phyloP scores from a whole-genome alignment of 2,113 vertebrate species.

The Myotis yumanensis region DNA sequence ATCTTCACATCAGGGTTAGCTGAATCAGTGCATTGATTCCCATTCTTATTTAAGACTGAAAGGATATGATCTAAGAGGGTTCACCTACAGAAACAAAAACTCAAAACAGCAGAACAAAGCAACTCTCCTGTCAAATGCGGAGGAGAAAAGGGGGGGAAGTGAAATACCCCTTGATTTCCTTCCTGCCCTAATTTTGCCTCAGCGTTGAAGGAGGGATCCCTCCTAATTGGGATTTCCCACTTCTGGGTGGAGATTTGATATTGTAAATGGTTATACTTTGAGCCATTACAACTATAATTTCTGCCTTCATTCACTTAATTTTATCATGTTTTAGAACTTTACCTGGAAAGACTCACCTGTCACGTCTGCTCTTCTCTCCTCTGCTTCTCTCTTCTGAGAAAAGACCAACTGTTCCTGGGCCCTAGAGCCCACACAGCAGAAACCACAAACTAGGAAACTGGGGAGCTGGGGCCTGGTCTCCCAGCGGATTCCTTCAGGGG shows the following conservation, averaged over 20 bases:
- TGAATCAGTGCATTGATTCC: not conserved
- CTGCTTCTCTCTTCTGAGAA: not conserved
- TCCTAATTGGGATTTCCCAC: not conserved
- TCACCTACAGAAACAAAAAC: conserved; percentile 19
- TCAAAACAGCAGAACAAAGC: not conserved
- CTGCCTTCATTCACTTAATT: not conserved
- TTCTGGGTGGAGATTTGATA: not conserved
- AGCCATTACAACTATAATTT: not conserved
- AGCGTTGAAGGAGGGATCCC: not conserved
- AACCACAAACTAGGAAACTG: not conserved
- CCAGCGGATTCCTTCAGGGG: not conserved
- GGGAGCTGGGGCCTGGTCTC: not conserved
- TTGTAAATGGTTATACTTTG: not conserved
- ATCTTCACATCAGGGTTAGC: conserved; percentile 7
- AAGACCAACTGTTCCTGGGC: not conserved
- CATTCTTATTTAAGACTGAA: conserved; percentile 58
- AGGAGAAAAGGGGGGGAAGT: not conserved
- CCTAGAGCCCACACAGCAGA: not conserved
- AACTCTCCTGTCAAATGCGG: not conserved
- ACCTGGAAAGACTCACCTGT: not conserved
- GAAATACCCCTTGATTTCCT: not conserved
- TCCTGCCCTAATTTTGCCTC: not conserved
- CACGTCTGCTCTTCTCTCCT: not conserved
- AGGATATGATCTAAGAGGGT: not conserved
- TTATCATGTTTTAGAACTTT: not conserved